phyloP scores from a whole-genome alignment of 1,140 invertebrate genomes.

The Lasaia peninsularis region DNA sequence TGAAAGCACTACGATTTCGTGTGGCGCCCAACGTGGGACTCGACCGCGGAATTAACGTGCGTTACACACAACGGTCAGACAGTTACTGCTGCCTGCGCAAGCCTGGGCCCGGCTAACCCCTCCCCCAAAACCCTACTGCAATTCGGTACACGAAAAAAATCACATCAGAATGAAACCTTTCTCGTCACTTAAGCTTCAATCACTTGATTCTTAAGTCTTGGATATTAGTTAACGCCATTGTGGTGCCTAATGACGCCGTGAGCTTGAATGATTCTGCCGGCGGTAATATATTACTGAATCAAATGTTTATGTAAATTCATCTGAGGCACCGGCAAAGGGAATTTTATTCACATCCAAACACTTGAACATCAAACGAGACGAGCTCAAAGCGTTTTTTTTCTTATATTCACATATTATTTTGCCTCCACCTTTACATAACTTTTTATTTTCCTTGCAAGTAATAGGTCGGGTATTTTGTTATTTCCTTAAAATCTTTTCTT shows the following conservation, averaged over 20 bases:
- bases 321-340: slow-evolving; percentile 37
- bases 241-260: slow-evolving; percentile 49
- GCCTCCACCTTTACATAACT: slow-evolving; percentile 45
- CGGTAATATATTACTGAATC: slow-evolving; percentile 55
- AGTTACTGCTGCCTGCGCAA: slow-evolving; percentile 65
- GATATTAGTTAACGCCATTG: slow-evolving; percentile 60
- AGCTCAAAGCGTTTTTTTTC: slow-evolving; percentile 59
- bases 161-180: slow-evolving; percentile 64
- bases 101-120: slow-evolving; percentile 63
- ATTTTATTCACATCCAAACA: slow-evolving; percentile 49
- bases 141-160: slow-evolving; percentile 65
- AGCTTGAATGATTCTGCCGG: slow-evolving; percentile 45
- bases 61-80: slow-evolving; percentile 31
- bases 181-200: slow-evolving; percentile 60
- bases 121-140: slow-evolving; percentile 45
- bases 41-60: slow-evolving; percentile 21
- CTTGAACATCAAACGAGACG: slow-evolving; percentile 57
- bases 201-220: slow-evolving; percentile 53
- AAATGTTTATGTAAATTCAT: slow-evolving; percentile 56
- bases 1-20: slow-evolving; percentile 26
- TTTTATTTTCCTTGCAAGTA: slow-evolving; percentile 45
- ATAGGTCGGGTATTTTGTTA: slow-evolving; percentile 33
- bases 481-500: background rate
- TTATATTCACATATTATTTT: slow-evolving; percentile 57
- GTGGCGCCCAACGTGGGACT: slow-evolving; percentile 54